A percentile compares a stretch with the other conserved stretches of the same genome.
phyloP scores from a whole-genome alignment of 1,140 invertebrate species.

The Odontomachus brunneus region DNA sequence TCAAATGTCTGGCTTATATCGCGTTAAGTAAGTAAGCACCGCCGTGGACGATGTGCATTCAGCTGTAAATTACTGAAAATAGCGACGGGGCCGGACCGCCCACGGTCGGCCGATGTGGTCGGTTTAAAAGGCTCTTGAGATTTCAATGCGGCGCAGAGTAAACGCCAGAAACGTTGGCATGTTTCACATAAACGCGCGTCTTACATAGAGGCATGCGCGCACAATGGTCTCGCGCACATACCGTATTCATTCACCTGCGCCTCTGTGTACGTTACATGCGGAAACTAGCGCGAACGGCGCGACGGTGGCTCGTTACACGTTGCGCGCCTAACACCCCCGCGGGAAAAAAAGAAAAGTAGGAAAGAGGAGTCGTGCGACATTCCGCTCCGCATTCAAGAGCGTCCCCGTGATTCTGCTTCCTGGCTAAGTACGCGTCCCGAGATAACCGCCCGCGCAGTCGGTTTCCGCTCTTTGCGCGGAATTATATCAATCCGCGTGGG shows the following conservation, averaged over 20 bases:
- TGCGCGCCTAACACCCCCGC: not conserved
- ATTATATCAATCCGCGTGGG: slow-evolving; percentile 8
- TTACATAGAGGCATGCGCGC: slow-evolving; percentile 10
- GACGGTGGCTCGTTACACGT: slow-evolving; percentile 10
- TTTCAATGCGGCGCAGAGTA: slow-evolving; percentile 45
- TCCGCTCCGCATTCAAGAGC: not conserved
- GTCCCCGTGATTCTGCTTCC: not conserved
- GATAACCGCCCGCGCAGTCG: not conserved
- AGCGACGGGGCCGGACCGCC: not conserved
- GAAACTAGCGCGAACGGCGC: slow-evolving; percentile 5
- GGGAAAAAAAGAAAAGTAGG: not conserved
- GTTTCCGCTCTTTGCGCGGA: not conserved
- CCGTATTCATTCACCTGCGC: slow-evolving; percentile 30
- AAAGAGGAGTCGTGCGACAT: too few species aligned
- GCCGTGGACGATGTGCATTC: slow-evolving; percentile 36
- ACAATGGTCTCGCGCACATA: slow-evolving; percentile 38
- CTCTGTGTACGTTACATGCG: not conserved
- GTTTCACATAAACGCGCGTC: slow-evolving; percentile 42
- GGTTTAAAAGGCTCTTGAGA: slow-evolving; percentile 54
- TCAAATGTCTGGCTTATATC: slow-evolving; percentile 37
- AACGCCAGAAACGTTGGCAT: slow-evolving; percentile 38
- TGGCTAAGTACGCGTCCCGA: slow-evolving; percentile 9
- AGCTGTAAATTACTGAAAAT: slow-evolving; percentile 52
- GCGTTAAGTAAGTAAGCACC: slow-evolving; percentile 41
- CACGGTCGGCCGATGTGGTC: slow-evolving; percentile 5